phyloP scores from a whole-genome alignment of 2,113 vertebrate genomes.

The Trinectes maculatus region DNA sequence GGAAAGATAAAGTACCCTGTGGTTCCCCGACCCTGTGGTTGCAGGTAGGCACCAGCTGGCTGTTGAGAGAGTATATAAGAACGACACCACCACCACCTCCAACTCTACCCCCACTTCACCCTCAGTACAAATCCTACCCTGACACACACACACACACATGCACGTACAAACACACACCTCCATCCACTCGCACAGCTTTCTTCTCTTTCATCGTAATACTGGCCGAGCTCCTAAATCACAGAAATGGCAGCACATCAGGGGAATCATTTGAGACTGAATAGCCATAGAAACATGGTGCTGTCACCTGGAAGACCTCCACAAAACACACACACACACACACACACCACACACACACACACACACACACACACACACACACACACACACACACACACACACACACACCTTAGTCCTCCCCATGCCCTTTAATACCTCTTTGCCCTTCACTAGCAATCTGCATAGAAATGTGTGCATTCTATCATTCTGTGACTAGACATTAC shows the following conservation, averaged over 20 bases:
- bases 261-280: conserved; percentile 81
- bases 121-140: conserved; percentile 40
- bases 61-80: conserved; percentile 67
- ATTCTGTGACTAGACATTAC: conserved; percentile 77
- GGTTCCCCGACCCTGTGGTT: conserved; percentile 67
- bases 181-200: conserved; percentile 38
- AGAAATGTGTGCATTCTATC: conserved; percentile 79
- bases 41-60: conserved; percentile 68
- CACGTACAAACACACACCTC: neutral
- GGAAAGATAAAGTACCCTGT: conserved; percentile 77
- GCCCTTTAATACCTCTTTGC: conserved; percentile 78
- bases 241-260: conserved; percentile 82
- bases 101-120: conserved; percentile 10
- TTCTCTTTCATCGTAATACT: conserved; percentile 68
- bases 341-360: conserved; percentile 41
- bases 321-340: conserved; percentile 51
- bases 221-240: conserved; percentile 79
- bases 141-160: conserved; percentile 3
- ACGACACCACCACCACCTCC: conserved; percentile 30
- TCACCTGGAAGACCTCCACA: conserved; percentile 74
- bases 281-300: conserved; percentile 74
- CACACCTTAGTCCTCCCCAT: conserved; percentile 59
- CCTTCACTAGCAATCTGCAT: conserved; percentile 80
- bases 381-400: conserved; percentile 51
- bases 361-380: conserved; percentile 37